Evolutionary conservation across 2,113 vertebrate genomes (phyloP).

Genomic region (Recurvirostra avosetta): DNA sequence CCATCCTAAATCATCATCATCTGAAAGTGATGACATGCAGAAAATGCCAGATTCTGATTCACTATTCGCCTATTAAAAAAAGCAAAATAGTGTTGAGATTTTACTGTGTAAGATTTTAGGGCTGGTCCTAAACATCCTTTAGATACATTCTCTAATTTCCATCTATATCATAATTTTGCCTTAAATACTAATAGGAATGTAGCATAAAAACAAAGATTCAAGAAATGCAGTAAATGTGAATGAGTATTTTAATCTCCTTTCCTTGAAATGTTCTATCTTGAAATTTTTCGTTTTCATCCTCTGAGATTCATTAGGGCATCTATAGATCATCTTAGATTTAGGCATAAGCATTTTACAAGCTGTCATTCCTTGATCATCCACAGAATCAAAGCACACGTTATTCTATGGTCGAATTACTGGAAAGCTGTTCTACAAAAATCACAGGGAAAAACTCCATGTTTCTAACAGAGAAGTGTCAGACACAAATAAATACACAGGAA

Average conservation of each 20-base stretch:
- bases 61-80: conserved; percentile 82
- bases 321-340: neutral
- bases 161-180: neutral
- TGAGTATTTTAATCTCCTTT: neutral
- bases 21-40: conserved; percentile 95
- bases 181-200: neutral
- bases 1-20: conserved; percentile 98
- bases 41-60: conserved; percentile 97
- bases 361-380: neutral
- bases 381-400: neutral
- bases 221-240: neutral
- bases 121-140: neutral
- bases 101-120: neutral
- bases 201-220: neutral
- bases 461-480: neutral
- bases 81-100: neutral
- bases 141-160: neutral
- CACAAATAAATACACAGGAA: neutral
- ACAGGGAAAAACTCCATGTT: neutral
- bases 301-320: neutral
- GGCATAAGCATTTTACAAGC: neutral
- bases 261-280: neutral
- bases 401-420: neutral
- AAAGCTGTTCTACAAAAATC: neutral
- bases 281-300: neutral